phyloP scores from a whole-genome alignment of 2,113 vertebrate genomes.

The Mungos mungo region DNA sequence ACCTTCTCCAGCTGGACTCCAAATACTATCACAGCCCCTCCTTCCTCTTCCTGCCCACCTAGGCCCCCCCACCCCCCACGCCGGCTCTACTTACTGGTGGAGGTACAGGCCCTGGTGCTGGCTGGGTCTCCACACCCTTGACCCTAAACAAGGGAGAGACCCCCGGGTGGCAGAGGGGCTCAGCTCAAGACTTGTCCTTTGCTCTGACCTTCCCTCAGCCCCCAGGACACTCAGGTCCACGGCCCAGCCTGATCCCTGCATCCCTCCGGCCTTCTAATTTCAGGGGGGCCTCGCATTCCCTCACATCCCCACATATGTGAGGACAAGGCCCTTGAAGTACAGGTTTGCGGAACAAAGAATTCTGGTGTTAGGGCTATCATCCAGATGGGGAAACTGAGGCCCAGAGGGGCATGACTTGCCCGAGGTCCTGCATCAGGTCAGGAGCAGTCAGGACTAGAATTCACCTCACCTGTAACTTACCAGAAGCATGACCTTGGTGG shows the following conservation, averaged over 20 bases:
- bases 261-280: not conserved
- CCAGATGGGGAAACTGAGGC: not conserved
- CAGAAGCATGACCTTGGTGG: not conserved
- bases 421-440: too few species aligned
- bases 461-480: not conserved
- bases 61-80: not conserved
- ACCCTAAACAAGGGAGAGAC: constrained; percentile 11
- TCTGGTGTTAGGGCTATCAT: not conserved
- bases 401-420: not conserved
- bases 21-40: not conserved
- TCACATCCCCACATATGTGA: not conserved
- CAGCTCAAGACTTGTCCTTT: not conserved
- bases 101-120: not conserved
- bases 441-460: not conserved
- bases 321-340: not conserved
- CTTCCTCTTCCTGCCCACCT: not conserved
- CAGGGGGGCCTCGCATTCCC: not conserved
- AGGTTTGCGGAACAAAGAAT: not conserved
- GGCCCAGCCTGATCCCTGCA: not conserved
- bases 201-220: not conserved
- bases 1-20: not conserved
- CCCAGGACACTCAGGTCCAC: not conserved
- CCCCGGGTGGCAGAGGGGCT: not conserved
- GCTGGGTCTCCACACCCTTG: not conserved
- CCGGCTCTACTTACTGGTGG: constrained; percentile 36